Base-by-base conservation (phyloP, 64 coral and sea anemone genomes). In the Pocillopora damicornis region DNA sequence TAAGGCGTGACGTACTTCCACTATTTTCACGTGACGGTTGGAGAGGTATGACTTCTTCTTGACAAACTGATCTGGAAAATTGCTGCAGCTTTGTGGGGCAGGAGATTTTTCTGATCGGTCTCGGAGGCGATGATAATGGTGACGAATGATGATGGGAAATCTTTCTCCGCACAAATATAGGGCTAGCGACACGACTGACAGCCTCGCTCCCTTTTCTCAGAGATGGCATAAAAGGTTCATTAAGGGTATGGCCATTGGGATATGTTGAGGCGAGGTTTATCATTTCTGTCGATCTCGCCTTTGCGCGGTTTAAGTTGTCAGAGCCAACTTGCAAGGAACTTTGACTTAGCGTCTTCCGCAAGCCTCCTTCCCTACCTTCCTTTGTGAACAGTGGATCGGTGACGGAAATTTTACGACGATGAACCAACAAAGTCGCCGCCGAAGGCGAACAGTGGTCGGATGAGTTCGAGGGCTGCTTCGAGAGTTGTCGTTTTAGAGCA, bases 341-440 rank as follows among this genome's bases (percentile, higher is more conserved):
- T 1, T 68, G 64, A 72, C 81, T 85, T 1, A 3, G 20, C 20
- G 63, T 85, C 36, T 73, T 85, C 1, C 81, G 38, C 38, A 72
- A 59, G 25, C 65, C 36, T 51, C 42, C 42, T 25, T 36, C 63
- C 15, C 81, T 85, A 11, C 57, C 17, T n/a, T 85, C 64, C 18
- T 66, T 66, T 9, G 22, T 85, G 25, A 65, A 5, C 67, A 42
- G 81, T 20, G 81, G 81, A 85, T 85, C 81, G 66, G 81, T 73
- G 37, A 85, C 81, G 38, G 81, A 85, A 85, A 85, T 85, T 42
- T 85, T 59, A 73, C 45, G 81, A 85, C 81, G 42, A 58, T 36
- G 38, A 20, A 51, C 81, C 81, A 65, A 85, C 37, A 67, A 26
- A 45, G 37, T 20, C 20, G 61, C 37, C 81, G 81, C 11, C 26